phyloP scores from a whole-genome alignment of 1,140 invertebrate species.

The Ctenoplectra terminalis region DNA sequence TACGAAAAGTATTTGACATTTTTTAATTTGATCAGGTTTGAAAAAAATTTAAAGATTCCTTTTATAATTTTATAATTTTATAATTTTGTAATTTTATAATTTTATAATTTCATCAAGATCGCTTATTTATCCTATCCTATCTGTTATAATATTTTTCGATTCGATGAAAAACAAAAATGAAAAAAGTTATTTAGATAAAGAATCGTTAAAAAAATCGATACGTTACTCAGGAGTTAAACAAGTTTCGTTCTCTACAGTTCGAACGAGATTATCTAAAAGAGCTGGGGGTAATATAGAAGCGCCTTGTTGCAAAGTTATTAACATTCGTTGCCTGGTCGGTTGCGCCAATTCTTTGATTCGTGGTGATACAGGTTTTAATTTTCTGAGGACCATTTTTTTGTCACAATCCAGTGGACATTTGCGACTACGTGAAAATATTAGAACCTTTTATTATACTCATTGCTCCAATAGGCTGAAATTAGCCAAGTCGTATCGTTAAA shows the following conservation, averaged over 20 bases:
- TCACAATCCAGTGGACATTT: conserved; percentile 64
- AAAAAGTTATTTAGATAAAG: neutral
- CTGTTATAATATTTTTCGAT: too few relatives aligned
- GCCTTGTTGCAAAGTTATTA: conserved; percentile 69
- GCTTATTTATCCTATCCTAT: neutral
- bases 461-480: too few relatives aligned
- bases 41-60: neutral
- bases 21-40: too few relatives aligned
- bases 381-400: conserved; percentile 43
- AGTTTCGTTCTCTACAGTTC: conserved; percentile 71
- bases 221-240: conserved; percentile 78
- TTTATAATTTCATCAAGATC: too few relatives aligned
- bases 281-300: conserved; percentile 62
- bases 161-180: neutral
- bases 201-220: neutral
- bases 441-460: neutral
- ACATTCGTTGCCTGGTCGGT: conserved; percentile 69
- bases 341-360: conserved; percentile 74
- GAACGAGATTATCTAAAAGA: conserved; percentile 74
- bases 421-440: conserved; percentile 39
- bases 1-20: conserved; percentile 40
- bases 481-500: neutral
- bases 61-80: neutral
- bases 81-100: too few relatives aligned
- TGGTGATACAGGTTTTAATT: conserved; percentile 50